Evolutionary conservation across 2,113 vertebrate species (phyloP), one percentile per base, ranked within the genome.

Genomic region (Pelusios castaneus): DNA sequence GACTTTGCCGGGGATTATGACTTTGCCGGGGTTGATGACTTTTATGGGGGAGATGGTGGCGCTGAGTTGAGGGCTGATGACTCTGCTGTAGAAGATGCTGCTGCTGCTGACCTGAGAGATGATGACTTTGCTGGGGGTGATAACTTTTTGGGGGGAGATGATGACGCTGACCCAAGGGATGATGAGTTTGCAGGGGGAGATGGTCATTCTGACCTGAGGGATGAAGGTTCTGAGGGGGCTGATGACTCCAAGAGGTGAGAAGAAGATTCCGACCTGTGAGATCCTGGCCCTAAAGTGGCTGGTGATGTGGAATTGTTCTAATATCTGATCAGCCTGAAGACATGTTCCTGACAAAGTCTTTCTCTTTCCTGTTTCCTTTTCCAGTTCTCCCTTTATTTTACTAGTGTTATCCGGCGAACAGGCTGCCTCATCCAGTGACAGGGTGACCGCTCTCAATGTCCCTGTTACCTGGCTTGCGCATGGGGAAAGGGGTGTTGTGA

Each of bases 61-160:
- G 2, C 5, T 6, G 41, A 8, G 11, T 11, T 24, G 3, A 25
- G 34, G 1, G 55, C 80, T 2, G 41, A 3, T 16, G 58, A n/a
- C 2, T 56, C 38, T 2, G 29, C 78, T 2, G 41, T 8, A 0
- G 34, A 10, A 0, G 29, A 75, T 1, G 3, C 24, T 1, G 3
- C 24, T 0, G 25, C 2, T 2, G 34, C 47, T 11, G 27, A 29
- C 6, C 5, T 45, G 5, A 21, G 9, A 10, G 11, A 8, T 7
- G 8, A 51, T 1, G 11, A 11, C 0, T 34, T 4, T 0, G 13
- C 10, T 0, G 17, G 5, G 2, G 22, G n/a, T 1, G 4, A 49
- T 2, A 25, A 41, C 3, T 43, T 52, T 1, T 6, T 8, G 47
- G 47, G 4, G 22, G 9, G 41, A 27, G 29, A 52, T 10, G 19